These are phyloP conservation scores for Drosophila quasianomalipes DNA, from an alignment of 2,888 invertebrate genomes.

Conservation along the genomic window DNA sequence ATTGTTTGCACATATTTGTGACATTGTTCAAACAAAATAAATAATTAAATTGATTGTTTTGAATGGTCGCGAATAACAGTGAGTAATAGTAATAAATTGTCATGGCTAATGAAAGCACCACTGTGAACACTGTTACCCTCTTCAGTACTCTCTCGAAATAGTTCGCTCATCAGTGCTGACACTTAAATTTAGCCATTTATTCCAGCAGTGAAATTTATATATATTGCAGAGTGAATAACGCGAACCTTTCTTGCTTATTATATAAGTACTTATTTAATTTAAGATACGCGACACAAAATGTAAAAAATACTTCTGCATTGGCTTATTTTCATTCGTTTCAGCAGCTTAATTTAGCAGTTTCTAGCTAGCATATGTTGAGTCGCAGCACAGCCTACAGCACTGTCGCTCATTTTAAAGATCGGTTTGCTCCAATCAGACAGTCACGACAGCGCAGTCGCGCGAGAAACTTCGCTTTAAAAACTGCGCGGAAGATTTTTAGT, in stretches of 20 bases:
- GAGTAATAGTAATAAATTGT: conserved; percentile 7
- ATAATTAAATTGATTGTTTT: not conserved
- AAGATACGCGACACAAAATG: not conserved
- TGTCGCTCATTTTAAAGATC: conserved; percentile 47
- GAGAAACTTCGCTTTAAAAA: conserved; percentile 55
- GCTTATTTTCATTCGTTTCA: not conserved
- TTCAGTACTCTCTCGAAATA: conserved; percentile 5
- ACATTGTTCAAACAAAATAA: not conserved
- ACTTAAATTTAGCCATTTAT: conserved; percentile 3
- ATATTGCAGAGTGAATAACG: not conserved
- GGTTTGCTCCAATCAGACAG: conserved; percentile 54
- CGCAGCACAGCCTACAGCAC: conserved; percentile 12
- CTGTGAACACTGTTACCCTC: conserved; percentile 22
- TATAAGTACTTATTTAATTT: not conserved
- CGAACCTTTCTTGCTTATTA: not conserved
- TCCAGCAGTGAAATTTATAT: not conserved
- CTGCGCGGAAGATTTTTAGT: conserved; percentile 54
- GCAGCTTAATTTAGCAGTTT: conserved; percentile 2
- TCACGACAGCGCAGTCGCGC: conserved; percentile 70
- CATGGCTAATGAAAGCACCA: conserved; percentile 7
- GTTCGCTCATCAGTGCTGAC: conserved; percentile 16
- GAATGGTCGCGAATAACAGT: not conserved
- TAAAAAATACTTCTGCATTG: not conserved
- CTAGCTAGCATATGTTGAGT: not conserved
- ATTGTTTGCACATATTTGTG: not conserved